Evolutionary conservation across 1,140 invertebrate species (phyloP).

Genomic region (Scaptomyza montana): DNA sequence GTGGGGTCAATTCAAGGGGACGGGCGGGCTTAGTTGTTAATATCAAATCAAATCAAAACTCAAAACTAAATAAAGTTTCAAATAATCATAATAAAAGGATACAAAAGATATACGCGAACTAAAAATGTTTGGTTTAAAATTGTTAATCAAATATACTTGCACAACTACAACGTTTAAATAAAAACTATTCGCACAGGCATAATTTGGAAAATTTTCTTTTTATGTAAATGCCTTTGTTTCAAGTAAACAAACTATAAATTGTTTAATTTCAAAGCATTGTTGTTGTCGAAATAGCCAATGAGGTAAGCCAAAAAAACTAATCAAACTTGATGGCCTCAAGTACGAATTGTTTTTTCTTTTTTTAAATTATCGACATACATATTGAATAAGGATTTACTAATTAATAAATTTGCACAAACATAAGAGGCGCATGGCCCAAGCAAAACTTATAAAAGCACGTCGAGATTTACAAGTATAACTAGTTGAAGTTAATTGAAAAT

Average conservation of each 20-base stretch:
- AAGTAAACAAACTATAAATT: no score
- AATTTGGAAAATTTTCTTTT: conserved; percentile 15
- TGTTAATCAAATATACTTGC: conserved; percentile 30
- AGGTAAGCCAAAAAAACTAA: conserved; percentile 14
- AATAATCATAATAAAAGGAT: conserved; percentile 3
- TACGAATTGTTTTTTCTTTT: conserved; percentile 12
- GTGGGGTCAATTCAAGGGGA: conserved; percentile 24
- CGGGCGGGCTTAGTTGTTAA: conserved; percentile 12
- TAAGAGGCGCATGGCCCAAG: conserved; percentile 35
- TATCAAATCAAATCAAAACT: background rate
- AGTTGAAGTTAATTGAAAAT: conserved; percentile 30
- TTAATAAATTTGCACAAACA: conserved; percentile 24
- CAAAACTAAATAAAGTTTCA: background rate
- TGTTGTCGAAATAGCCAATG: conserved; percentile 45
- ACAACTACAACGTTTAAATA: conserved; percentile 45
- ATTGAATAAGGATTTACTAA: conserved; percentile 26
- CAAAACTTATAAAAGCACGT: conserved; percentile 49
- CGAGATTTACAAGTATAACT: conserved; percentile 33
- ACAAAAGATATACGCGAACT: conserved; percentile 2
- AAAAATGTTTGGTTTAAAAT: background rate
- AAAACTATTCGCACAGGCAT: conserved; percentile 33
- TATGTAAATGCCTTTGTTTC: no score
- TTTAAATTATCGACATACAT: conserved; percentile 9
- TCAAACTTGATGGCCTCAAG: conserved; percentile 16
- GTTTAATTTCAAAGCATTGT: conserved; percentile 41